Evolutionary conservation across 2,797 vertebrate genomes (phyloP), one percentile per base, ranked within the genome.

Genomic region (Sebastes alutus): DNA sequence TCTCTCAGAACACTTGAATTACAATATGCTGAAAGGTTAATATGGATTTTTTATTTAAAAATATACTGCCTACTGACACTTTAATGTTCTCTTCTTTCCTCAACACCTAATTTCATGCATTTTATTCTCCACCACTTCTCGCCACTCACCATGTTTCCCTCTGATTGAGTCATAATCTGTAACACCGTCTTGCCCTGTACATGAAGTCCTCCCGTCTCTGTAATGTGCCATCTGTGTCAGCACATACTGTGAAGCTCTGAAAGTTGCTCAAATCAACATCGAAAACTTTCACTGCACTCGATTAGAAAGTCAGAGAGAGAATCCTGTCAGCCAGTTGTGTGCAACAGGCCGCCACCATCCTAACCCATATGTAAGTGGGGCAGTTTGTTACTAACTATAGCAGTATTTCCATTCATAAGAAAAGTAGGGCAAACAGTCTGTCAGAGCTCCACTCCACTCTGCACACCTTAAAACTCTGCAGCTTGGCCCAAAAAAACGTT

Each of bases 221-320:
- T 72, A 49, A 58, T 80, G 75, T 72, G 76, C 69, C 83, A 87
- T 88, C 81, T 89, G 83, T 84, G 82, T 79, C 78, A 84, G 67
- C 56, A 64, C 67, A 85, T 61, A 71, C 75, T 87, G 81, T 77
- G 32, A 87, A 78, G n/a, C 30, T 55, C 58, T 18, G 32, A 77
- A 72, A 78, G 33, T 67, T 70, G 66, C 68, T 52, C 73, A 29
- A 64, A 42, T 65, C 60, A 80, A 62, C 25, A 73, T 13, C 1
- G 4, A 75, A 72, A 87, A 42, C 52, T 71, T 81, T 77, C 59
- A 70, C 54, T 60, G 33, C 33, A 72, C 18, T 30, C 3, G 6
- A 79, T 69, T 56, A 30, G 25, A 74, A 25, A 76, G 22, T 2
- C 23, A 33, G 6, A 75, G 22, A 13, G 38, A 71, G 46, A 79